phyloP scores from a whole-genome alignment of 2,797 vertebrate species.

The Hipposideros larvatus region DNA sequence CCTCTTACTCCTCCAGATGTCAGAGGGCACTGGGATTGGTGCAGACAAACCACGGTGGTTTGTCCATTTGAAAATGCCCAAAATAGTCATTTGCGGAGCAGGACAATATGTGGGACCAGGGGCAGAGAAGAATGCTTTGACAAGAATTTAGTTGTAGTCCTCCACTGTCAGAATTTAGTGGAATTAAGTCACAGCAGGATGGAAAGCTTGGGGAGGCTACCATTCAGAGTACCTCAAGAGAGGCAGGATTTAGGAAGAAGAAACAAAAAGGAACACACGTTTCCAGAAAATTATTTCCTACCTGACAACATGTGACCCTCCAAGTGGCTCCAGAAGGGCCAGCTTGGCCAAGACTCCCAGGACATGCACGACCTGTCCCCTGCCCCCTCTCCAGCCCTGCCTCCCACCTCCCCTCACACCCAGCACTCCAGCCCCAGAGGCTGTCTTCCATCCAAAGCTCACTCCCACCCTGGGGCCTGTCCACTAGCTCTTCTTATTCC shows the following conservation, averaged over 20 bases:
- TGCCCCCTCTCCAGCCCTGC: rapidly evolving
- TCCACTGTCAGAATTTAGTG: background rate
- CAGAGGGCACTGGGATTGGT: background rate
- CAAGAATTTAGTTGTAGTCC: background rate
- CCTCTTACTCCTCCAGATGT: background rate
- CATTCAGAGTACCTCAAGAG: background rate
- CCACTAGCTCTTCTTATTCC: background rate
- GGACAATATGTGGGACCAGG: background rate
- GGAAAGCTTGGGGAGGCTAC: background rate
- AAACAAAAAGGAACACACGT: background rate
- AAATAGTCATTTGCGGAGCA: background rate
- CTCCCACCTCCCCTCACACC: background rate
- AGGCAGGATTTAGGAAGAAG: slow-evolving; percentile 1
- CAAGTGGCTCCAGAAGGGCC: background rate
- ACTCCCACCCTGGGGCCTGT: background rate
- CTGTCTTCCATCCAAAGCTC: background rate
- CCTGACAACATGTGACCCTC: background rate
- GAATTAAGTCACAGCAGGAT: background rate
- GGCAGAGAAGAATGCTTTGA: background rate
- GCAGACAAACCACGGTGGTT: background rate
- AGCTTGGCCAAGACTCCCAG: background rate
- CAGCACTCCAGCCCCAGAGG: background rate
- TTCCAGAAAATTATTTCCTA: background rate
- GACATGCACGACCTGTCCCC: background rate
- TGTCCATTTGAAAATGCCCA: too few species aligned